A percentile compares a stretch with the other conserved stretches of the same genome.
Evolutionary conservation across 2,113 vertebrate genomes (phyloP).

Genomic region (Cyanistes caeruleus): DNA sequence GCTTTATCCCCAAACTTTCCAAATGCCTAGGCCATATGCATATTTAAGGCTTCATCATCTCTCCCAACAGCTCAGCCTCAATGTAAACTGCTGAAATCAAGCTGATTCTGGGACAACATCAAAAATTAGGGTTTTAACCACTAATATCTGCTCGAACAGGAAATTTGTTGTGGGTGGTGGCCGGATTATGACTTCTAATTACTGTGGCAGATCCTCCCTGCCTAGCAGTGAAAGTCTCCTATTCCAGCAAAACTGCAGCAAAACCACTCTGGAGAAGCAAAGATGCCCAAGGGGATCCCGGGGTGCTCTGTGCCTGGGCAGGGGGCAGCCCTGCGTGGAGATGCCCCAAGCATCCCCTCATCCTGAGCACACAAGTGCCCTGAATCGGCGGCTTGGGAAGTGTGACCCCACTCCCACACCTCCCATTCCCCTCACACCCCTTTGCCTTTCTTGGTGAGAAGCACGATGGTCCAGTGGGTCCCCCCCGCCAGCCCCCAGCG

Average conservation of each 20-base stretch:
- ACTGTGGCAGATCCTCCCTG: slow-evolving; percentile 71
- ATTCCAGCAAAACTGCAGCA: slow-evolving; percentile 23
- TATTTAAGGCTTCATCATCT: slow-evolving; percentile 78
- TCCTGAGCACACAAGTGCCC: fast-evolving
- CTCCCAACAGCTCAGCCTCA: slow-evolving; percentile 45
- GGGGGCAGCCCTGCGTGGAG: neutral
- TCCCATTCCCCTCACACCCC: fast-evolving
- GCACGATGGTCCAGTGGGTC: neutral
- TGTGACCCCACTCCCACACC: neutral
- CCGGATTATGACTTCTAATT: slow-evolving; percentile 76
- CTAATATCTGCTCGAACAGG: slow-evolving; percentile 73
- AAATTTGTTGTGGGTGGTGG: slow-evolving; percentile 72
- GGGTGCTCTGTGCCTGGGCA: neutral
- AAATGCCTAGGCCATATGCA: slow-evolving; percentile 77
- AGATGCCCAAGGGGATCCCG: neutral
- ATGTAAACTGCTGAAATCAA: slow-evolving; percentile 77
- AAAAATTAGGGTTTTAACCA: slow-evolving; percentile 79
- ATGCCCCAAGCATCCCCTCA: neutral
- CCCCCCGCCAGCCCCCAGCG: slow-evolving; percentile 20
- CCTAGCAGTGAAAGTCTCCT: slow-evolving; percentile 70
- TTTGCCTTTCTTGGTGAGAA: neutral
- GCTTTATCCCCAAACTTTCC: slow-evolving; percentile 68
- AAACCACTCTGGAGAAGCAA: neutral
- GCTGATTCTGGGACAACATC: slow-evolving; percentile 76
- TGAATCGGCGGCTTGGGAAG: neutral